Evolutionary conservation across 2,888 invertebrate genomes (phyloP), one percentile per base, ranked within the genome.

Genomic region (Eledona agricola): DNA sequence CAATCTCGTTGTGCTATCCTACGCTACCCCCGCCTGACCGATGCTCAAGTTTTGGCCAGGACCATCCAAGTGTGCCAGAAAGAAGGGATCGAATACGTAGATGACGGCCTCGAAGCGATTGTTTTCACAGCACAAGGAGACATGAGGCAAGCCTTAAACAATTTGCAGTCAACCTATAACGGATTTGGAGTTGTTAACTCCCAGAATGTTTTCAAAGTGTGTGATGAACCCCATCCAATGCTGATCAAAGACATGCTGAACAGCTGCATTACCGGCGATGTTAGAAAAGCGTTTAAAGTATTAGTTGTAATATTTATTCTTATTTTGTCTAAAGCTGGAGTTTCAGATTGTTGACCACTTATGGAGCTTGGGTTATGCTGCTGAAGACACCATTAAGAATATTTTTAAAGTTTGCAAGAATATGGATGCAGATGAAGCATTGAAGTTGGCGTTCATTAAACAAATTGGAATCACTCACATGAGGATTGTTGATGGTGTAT

Each of bases 101-200:
- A 96, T 66, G 94, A 96, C 72, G 99, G 99, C 0, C 78, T 97
- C 35, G 94, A 94, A 76, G 97, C 98, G 0, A 88, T 99, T 57
- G 89, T 98, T 15, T 99, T 97, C 77, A 98, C 98, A 0, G 94
- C 99, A 0, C 97, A 99, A 78, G 99, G 99, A 0, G 99, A 99
- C 76, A 91, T 99, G 91, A 83, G 99, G 65, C 95, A 99, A 71
- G 98, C 91, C 0, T 80, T 99, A 29, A 99, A 99, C 78, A 99
- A 99, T 80, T 78, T 99, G 43, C 98, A 99, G 77, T 93, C 95
- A 0, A 95, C 95, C 0, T 88, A 88, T 35, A 94, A 96, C 73
- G 95, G 94, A 4, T 97, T 95, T 77, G 89, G 88, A 1, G 86
- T 88, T 67, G 89, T 99, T n/a, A 92, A 88, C 60, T 87, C 91